Evolutionary conservation across 2,113 vertebrate species (phyloP).

Genomic region (Trichechus manatus): DNA sequence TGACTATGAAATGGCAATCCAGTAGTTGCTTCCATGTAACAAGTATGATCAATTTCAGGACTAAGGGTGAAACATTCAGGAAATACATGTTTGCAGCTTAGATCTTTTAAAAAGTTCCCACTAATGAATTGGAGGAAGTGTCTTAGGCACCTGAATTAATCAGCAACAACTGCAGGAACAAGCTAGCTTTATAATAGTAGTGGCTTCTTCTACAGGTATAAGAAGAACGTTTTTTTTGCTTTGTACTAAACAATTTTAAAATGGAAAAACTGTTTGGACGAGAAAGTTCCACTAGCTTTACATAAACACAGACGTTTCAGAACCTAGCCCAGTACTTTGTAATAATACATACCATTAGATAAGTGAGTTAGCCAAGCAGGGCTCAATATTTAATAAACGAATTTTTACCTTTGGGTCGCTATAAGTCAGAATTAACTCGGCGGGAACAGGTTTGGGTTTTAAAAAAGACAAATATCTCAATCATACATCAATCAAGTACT

Average conservation of each 20-base stretch:
- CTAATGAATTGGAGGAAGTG: constrained; percentile 48
- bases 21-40: background rate
- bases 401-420: background rate
- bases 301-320: background rate
- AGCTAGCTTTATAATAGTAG: constrained; percentile 12
- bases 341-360: constrained; percentile 31
- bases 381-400: constrained; percentile 47
- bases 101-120: constrained; percentile 19
- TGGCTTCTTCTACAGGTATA: background rate
- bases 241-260: constrained; percentile 25
- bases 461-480: constrained; percentile 2
- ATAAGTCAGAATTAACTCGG: too few relatives aligned
- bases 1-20: background rate
- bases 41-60: background rate
- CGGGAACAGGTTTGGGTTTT: background rate
- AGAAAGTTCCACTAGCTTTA: constrained; percentile 34
- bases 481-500: constrained; percentile 34
- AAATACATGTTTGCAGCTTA: background rate
- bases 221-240: constrained; percentile 42
- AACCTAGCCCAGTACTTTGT: background rate
- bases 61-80: background rate
- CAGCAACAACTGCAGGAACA: constrained; percentile 37
- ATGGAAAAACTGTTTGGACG: background rate
- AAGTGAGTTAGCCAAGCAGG: background rate
- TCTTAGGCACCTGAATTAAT: constrained; percentile 51